Evolutionary conservation across 2,797 vertebrate species (phyloP), one percentile per base, ranked within the genome.

Genomic region (Catharus ustulatus): DNA sequence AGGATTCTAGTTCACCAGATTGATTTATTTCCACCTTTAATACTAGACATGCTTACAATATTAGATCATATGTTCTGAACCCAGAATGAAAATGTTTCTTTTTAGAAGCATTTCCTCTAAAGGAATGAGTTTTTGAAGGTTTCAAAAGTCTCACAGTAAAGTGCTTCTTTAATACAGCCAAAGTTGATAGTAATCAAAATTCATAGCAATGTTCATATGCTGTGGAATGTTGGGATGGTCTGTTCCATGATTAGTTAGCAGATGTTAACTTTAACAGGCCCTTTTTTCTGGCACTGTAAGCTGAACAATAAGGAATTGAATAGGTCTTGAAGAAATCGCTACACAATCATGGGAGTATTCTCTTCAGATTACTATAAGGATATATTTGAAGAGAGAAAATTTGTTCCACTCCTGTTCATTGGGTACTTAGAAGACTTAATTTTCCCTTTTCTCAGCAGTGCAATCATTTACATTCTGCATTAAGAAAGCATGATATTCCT

Each of bases 211-310:
- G 92, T 95, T 97, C 90, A 92, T 83, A 63, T 55, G 51, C 92
- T 89, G 23, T 92, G 88, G 91, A 95, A 92, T 81, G 80, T 95
- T 89, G 79, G 79, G 92, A 91, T 96, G 92, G 92, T 94, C 91
- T 94, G 62, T 92, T 94, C 85, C 71, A 43, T 96, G 95, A 95
- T 96, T 94, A 95, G 94, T 96, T 95, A 93, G 95, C 94, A 96
- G 96, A 96, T 96, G 96, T 96, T 96, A 96, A 96, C 91, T 96
- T 94, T 93, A 96, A 94, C 96, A 92, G 94, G 91, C 91, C 68
- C 71, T 92, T 95, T 92, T 92, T 82, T 89, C 90, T 94, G 94
- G 66, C 82, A 59, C 87, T 96, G 84, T 82, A 83, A 92, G 89
- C 58, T 84, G 91, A 97, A 97, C 95, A 95, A 95, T 97, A 91